Percentiles rank a stretch among this genome's conserved stretches.
Conservation (phyloP, 1,140 invertebrate species). For the Hycleus phaleratus region DNA sequence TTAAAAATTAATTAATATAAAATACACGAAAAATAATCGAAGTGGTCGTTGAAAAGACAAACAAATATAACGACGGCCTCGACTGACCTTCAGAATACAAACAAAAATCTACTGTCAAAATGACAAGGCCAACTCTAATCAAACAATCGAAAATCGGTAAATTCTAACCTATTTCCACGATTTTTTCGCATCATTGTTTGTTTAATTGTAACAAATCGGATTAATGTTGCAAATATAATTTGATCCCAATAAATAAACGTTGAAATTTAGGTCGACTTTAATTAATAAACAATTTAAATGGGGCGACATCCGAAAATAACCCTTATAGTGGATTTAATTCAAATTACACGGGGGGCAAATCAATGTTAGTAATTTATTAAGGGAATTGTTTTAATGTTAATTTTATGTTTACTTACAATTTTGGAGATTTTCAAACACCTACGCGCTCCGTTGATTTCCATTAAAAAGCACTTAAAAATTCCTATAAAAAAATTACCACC, state of each 20-base stretch:
- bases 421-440: slow-evolving; percentile 2
- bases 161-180: background rate
- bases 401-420: slow-evolving; percentile 11
- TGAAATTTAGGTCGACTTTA: slow-evolving; percentile 1
- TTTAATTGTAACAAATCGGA: background rate
- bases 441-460: slow-evolving; percentile 9
- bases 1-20: no score
- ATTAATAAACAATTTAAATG: slow-evolving; percentile 6
- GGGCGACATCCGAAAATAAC: slow-evolving; percentile 4
- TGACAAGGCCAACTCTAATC: background rate
- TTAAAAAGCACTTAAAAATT: slow-evolving; percentile 5
- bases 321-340: background rate
- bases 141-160: background rate
- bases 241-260: slow-evolving; percentile 1
- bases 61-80: background rate
- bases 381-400: background rate
- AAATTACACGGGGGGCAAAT: background rate
- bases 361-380: background rate
- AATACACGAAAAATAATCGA: no score
- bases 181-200: background rate
- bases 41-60: no score
- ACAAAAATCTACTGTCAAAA: background rate
- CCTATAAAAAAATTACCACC: slow-evolving; percentile 8
- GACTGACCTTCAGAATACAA: slow-evolving; percentile 1
- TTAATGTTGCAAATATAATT: no score